phyloP scores from a whole-genome alignment of 1,140 invertebrate genomes.

The Dinoponera quadriceps region DNA sequence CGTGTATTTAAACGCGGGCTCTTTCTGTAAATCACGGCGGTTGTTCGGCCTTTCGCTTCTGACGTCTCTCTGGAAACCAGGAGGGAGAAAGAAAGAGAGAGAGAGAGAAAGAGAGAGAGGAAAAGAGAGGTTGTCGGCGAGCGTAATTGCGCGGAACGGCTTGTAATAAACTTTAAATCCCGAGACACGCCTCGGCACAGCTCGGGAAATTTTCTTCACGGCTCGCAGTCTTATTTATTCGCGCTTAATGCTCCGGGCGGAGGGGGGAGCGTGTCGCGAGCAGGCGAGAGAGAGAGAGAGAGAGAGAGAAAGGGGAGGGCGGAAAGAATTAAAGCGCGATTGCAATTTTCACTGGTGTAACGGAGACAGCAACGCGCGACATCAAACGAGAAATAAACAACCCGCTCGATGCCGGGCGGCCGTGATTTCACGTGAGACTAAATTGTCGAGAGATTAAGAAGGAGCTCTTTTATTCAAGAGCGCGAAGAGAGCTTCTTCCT shows the following conservation, averaged over 20 bases:
- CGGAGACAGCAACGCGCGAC: background rate
- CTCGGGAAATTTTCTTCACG: constrained; percentile 47
- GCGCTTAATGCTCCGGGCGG: constrained; percentile 26
- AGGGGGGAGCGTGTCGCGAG: background rate
- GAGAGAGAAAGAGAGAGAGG: too few species aligned
- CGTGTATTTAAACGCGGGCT: too few species aligned
- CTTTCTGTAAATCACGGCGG: too few species aligned
- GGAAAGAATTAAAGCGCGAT: constrained; percentile 53
- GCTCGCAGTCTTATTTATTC: constrained; percentile 49
- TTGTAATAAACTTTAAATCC: constrained; percentile 50
- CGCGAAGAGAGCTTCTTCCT: too few species aligned
- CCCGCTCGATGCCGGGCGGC: constrained; percentile 1
- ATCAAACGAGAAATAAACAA: constrained; percentile 45
- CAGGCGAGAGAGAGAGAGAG: too few species aligned
- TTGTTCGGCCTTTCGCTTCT: too few species aligned
- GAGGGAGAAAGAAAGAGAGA: too few species aligned
- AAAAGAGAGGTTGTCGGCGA: background rate
- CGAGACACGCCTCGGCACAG: constrained; percentile 24
- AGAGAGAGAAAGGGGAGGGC: background rate
- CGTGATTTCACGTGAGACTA: background rate
- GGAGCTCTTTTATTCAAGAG: background rate
- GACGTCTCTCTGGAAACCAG: too few species aligned
- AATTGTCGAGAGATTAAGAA: constrained; percentile 20
- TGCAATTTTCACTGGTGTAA: constrained; percentile 60
- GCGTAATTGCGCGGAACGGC: constrained; percentile 43